Base-by-base conservation (phyloP, 1,140 invertebrate genomes). In the Arctopsyche grandis region DNA sequence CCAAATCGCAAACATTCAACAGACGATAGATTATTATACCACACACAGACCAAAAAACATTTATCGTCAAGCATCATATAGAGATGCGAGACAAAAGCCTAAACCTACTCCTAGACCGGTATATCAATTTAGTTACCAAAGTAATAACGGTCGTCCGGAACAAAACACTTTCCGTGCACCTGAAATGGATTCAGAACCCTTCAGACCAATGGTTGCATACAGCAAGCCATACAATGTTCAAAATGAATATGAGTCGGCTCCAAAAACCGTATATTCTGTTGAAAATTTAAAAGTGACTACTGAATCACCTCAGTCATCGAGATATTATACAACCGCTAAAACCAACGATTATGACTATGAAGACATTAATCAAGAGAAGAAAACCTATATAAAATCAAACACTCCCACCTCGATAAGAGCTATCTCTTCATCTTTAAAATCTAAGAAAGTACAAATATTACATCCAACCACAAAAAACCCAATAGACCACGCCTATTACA, bases 401-500 rank as follows among this genome's bases (percentile, higher is more conserved):
- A 80, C 48, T 79, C 81, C 63, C 79, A 58, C 19, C 5, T 10
- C 43, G n/a, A 74, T 16, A 82, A 74, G 10, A 69, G 70, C 0
- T 5, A 79, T 22, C 48, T 26, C 21, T 14, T 9, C 19, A 16
- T 46, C 80, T 14, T 74, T 77, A 0, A 78, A 78, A 69, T 14
- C 38, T 4, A 48, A 66, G 10, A 81, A 79, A 52, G 12, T 66
- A 86, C 73, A 85, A 85, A 9, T 29, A 69, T 82, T 80, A 7
- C 84, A 77, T 69, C 86, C 87, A 26, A 91, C 89, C 0, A 93
- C 92, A 0, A 87, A 89, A 0, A 92, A 91, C 83, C 91, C 93
- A 4, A 84, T 91, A 26, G 91, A 91, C 71, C 89, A 92, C 78
- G 90, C 89, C 0, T 93, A 92, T 81, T 93, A 93, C 83, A 93